These are phyloP conservation scores for Todiramphus chloris DNA, from an alignment of 2,113 vertebrate genomes.

Conservation along the genomic window DNA sequence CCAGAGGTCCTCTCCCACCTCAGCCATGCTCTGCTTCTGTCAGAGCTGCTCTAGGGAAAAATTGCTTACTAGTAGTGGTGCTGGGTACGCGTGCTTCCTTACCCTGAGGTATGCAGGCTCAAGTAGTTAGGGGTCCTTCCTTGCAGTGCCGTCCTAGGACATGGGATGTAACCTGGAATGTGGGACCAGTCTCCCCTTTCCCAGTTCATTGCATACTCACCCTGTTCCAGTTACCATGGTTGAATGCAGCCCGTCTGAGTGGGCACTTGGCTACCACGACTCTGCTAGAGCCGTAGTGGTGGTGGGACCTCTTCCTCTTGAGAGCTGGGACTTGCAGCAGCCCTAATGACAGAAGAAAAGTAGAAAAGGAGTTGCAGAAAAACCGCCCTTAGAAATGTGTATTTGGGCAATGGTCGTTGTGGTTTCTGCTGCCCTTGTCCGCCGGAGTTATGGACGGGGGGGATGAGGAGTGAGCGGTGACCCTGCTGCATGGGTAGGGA, in stretches of 20 bases:
- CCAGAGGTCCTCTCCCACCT: not conserved
- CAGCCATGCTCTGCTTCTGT: rapidly evolving
- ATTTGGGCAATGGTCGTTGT: not conserved
- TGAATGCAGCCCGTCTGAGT: not conserved
- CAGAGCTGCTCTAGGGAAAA: not conserved
- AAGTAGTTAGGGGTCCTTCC: not conserved
- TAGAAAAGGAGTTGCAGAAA: not conserved
- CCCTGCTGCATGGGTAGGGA: not conserved
- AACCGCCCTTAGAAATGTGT: not conserved
- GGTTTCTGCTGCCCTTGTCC: not conserved
- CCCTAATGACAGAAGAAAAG: not conserved
- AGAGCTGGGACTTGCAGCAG: not conserved
- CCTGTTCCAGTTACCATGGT: not conserved
- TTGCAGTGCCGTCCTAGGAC: not conserved
- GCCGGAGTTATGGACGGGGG: not conserved
- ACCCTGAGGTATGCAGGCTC: not conserved
- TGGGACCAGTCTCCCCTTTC: not conserved
- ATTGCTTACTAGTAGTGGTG: not conserved
- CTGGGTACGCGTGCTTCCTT: not conserved
- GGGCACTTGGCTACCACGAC: rapidly evolving
- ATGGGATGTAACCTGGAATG: rapidly evolving
- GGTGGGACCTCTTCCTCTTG: not conserved
- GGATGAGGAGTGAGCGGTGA: not conserved
- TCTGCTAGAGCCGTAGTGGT: not conserved
- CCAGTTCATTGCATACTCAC: rapidly evolving